Base-by-base conservation (phyloP, 2,113 vertebrate species). In the Tapirus terrestris region DNA sequence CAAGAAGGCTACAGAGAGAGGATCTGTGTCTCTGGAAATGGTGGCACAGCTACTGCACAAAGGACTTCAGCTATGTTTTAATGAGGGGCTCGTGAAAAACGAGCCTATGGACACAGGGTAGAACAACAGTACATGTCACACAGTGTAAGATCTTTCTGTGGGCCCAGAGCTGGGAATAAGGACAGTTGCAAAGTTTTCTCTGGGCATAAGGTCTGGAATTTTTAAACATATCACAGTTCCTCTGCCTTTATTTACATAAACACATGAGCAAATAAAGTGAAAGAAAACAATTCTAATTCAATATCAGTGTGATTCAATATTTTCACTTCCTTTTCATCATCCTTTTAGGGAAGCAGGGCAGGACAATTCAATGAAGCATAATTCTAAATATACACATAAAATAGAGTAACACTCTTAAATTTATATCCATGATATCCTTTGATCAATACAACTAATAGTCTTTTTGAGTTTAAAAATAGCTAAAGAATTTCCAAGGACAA, bases 401-500 rank as follows among this genome's bases (percentile, higher is more conserved):
- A 60, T 60, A 85, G 82, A 89, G 53, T 48, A 80, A 31, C 51
- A 79, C 36, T 48, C 51, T 79, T 14, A 53, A 33, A 36, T 87
- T 63, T 95, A 65, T 56, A 75, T 21, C 18, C 9, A 79, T 77
- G 83, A n/a, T 48, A n/a, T 76, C 53, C 75, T 82, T 75, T 94
- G 61, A 70, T 68, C 63, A 72, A 79, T 18, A 91, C 23, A 21
- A 88, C 70, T 86, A 84, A 88, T 9, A 73, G 45, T 48, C 12
- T 68, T 89, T 91, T 73, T 75, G 31, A 68, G 33, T 67, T 82
- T 4, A 87, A 86, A 73, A 96, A 77, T 29, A 90, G 60, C 18
- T 75, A 94, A 43, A 84, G 86, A 91, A 91, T 27, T 91, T 48
- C 61, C 65, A 97, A 70, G 84, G 60, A 94, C 21, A 83, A 76